These are phyloP conservation scores for Ictalurus punctatus DNA, from an alignment of 2,113 vertebrate genomes.

Conservation along the genomic window DNA sequence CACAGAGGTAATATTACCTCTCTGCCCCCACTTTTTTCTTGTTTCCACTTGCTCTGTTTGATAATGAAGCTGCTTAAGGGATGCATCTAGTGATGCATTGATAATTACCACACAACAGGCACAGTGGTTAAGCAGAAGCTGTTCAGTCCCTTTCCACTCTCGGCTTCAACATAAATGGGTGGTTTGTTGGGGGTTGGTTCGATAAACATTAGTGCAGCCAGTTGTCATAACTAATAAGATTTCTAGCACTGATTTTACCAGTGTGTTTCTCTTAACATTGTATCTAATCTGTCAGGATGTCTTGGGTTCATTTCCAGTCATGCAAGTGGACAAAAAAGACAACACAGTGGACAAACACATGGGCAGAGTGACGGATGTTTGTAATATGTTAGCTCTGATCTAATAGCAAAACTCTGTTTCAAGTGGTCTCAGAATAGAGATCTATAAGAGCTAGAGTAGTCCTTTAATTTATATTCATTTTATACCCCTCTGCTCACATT, in stretches of 20 bases:
- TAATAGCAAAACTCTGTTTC: slow-evolving; percentile 27
- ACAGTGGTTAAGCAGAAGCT: background rate
- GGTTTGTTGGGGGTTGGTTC: background rate
- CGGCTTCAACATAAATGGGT: background rate
- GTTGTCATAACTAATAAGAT: background rate
- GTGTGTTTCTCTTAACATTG: background rate
- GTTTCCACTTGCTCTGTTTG: slow-evolving; percentile 17
- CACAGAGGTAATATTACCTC: slow-evolving; percentile 14
- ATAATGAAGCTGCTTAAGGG: slow-evolving; percentile 41
- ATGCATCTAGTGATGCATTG: slow-evolving; percentile 32
- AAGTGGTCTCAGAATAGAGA: background rate
- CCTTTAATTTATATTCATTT: background rate
- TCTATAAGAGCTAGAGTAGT: slow-evolving; percentile 5
- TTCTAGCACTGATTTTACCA: slow-evolving; percentile 8
- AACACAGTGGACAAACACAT: slow-evolving; percentile 42
- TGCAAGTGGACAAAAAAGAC: slow-evolving; percentile 21
- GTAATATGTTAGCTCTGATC: slow-evolving; percentile 16
- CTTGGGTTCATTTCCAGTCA: slow-evolving; percentile 20
- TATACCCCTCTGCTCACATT: background rate
- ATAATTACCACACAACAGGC: slow-evolving; percentile 7
- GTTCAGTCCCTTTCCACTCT: slow-evolving; percentile 10
- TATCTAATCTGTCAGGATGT: slow-evolving; percentile 19
- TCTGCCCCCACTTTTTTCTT: background rate
- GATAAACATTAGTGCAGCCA: background rate
- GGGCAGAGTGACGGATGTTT: slow-evolving; percentile 22